Evolutionary conservation across 2,113 vertebrate genomes (phyloP), one percentile per base, ranked within the genome.

Genomic region (Epinephelus cyanopodus): DNA sequence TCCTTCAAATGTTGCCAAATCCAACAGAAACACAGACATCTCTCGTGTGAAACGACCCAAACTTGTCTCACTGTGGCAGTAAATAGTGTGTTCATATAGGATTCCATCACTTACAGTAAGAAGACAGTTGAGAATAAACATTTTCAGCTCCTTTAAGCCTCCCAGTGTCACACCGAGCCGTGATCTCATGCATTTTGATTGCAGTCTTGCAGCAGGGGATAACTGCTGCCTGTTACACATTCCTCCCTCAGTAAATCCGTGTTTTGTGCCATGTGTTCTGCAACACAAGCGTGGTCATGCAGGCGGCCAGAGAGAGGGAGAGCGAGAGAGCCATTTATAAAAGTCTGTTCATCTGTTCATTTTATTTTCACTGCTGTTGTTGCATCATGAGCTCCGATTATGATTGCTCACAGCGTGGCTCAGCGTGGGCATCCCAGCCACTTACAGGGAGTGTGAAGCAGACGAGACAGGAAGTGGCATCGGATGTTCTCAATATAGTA

Each of bases 321-420:
- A 50, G 12, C 4, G 47, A 14, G 17, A 64, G 21, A 1, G 9
- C n/a, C 18, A 11, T 58, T 50, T 45, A 19, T 61, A 21, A 9
- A 67, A 56, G 25, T 56, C 73, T 54, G 21, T 65, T 63, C 25
- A 39, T 73, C 23, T 23, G 25, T 21, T 67, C 2, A 27, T 33
- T 54, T 68, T 45, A 23, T 72, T 60, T 66, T 60, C 52, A 39
- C 12, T 10, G 25, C 50, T 2, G 18, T 48, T 52, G 17, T 18
- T 3, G 2, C 63, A 39, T 42, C 50, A 14, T 56, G 48, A 63
- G 58, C 67, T 66, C 72, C 1, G 25, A 42, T 52, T 65, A 52
- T 42, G 33, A 58, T 60, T 53, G 19, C 68, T 76, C 58, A 5
- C 80, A 76, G 73, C 65, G 0, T 15, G 57, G 6, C 76, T 47